Percentiles rank a stretch among this genome's conserved stretches.
phyloP scores from a whole-genome alignment of 2,797 vertebrate species.

The Chelonia mydas region DNA sequence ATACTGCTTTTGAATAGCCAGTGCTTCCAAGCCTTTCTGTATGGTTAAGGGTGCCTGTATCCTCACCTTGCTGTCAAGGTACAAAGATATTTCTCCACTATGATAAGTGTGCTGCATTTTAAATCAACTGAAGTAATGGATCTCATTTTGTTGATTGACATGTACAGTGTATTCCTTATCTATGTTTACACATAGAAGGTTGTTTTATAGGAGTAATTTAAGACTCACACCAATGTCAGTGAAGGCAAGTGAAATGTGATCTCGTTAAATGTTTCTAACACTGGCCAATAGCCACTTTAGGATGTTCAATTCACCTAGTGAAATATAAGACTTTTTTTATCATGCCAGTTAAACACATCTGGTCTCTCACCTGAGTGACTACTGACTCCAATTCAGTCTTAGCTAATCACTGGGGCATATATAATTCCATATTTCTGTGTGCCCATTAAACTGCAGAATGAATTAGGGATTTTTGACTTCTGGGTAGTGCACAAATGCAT shows the following conservation, averaged over 20 bases:
- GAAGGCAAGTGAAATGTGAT: conserved; percentile 26
- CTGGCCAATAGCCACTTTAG: neutral
- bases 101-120: neutral
- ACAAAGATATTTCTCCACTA: neutral
- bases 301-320: neutral
- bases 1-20: neutral
- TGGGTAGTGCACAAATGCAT: neutral
- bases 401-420: neutral
- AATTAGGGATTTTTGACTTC: neutral
- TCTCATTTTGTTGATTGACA: neutral
- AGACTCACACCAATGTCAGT: conserved; percentile 40
- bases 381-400: neutral
- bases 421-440: neutral
- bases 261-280: neutral
- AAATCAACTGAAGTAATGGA: neutral
- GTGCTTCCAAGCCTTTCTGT: neutral
- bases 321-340: neutral
- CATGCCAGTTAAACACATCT: accelerated
- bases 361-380: neutral
- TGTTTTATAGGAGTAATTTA: conserved; percentile 53
- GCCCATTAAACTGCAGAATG: neutral
- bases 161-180: neutral
- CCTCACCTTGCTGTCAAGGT: neutral
- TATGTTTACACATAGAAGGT: conserved; percentile 20
- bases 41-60: neutral